Conservation (phyloP, 2,797 vertebrate species). For the Loris lydekkerianus region DNA sequence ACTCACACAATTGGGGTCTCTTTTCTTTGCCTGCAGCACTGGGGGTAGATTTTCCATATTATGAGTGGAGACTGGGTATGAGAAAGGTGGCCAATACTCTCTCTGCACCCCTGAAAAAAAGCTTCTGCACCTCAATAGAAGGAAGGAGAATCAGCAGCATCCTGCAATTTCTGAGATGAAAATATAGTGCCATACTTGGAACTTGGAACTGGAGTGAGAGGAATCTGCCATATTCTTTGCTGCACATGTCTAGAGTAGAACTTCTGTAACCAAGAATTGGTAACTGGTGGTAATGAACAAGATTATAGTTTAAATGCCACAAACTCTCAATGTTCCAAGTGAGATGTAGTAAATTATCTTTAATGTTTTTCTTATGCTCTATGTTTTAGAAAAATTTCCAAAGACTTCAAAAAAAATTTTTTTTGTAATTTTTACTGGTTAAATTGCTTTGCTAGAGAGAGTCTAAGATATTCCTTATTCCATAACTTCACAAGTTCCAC, state of each 20-base stretch:
- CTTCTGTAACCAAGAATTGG: background rate
- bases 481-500: background rate
- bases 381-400: constrained; percentile 2
- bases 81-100: background rate
- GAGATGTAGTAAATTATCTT: background rate
- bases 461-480: background rate
- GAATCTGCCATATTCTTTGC: background rate
- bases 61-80: background rate
- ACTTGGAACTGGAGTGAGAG: background rate
- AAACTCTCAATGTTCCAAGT: background rate
- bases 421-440: constrained; percentile 25
- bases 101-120: background rate
- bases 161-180: background rate
- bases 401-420: background rate
- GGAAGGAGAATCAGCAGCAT: background rate
- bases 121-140: background rate
- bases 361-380: background rate
- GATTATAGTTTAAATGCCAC: background rate
- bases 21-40: background rate
- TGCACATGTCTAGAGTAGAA: background rate
- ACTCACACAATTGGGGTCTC: background rate
- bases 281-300: background rate
- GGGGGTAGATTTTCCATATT: background rate
- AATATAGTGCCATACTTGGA: background rate
- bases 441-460: background rate